Evolutionary conservation across 2,888 invertebrate species (phyloP), one percentile per base, ranked within the genome.

Genomic region (Drosophila barbarae): DNA sequence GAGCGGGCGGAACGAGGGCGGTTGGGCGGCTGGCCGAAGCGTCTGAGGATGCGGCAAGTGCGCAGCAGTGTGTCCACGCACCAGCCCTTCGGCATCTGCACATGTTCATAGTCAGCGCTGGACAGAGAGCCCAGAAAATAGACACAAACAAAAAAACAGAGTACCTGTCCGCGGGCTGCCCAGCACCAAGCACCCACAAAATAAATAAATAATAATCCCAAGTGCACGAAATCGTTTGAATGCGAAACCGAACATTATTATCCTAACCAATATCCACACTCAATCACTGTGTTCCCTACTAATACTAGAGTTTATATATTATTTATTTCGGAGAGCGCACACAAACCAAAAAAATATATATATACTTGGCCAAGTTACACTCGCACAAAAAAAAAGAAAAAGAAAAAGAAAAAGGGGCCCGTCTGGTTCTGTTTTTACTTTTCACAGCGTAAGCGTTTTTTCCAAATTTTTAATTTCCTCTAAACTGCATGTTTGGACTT

Each of bases 31-130:
- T 75, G 76, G 74, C 77, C 81, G 3, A 77, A 77, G 36, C 69
- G 82, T 12, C 57, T 82, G 55, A 78, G 77, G 15, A 72, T 72
- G 69, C 81, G 87, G 9, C 86, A 83, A 56, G 85, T 85, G 70
- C 83, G 87, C 63, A 84, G 84, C 78, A 86, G 83, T 39, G 83
- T 88, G 55, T 82, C 86, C 63, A 87, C 88, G 65, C 86, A 88
- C 76, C 88, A 89, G 69, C 87, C 88, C 47, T 88, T 89, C 68
- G 88, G 88, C 78, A 86, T 89, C 71, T 89, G 89, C 86, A 88
- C 89, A 87, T 89, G 89, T 88, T 89, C 89, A 88, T 89, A 89
- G 89, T 88, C 84, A 77, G 81, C 77, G 86, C 51, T 72, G 74
- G 73, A 84, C 12, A 59, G 13, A 57, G 30, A 30, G 36, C 36